phyloP scores from a whole-genome alignment of 2,797 vertebrate genomes.

The Sphenopsis melanotis region DNA sequence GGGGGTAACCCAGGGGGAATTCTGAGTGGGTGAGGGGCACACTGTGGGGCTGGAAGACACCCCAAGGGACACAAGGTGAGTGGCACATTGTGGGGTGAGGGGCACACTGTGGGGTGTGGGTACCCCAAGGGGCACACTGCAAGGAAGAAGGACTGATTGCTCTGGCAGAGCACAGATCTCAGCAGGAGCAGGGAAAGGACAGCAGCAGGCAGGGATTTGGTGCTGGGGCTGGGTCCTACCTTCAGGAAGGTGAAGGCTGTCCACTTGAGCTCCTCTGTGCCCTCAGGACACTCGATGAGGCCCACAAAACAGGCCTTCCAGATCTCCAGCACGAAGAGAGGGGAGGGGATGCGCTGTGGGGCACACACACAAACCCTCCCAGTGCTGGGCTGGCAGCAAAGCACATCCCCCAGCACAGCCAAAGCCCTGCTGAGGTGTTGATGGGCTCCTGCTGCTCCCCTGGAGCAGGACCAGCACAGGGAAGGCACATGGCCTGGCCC shows the following conservation, averaged over 20 bases:
- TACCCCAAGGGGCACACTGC: background rate
- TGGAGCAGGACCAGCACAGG: background rate
- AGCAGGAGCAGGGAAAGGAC: background rate
- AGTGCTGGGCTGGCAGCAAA: background rate
- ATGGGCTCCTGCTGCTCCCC: background rate
- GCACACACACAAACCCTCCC: background rate
- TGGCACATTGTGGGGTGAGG: background rate
- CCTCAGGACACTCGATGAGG: slow-evolving; percentile 96
- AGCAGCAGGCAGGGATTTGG: accelerated
- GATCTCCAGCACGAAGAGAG: slow-evolving; percentile 92
- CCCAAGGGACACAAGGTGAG: background rate
- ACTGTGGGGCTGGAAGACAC: background rate
- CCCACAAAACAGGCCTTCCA: slow-evolving; percentile 99
- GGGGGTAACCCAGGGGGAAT: background rate
- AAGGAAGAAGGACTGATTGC: background rate
- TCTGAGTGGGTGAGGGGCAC: background rate
- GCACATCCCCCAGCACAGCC: background rate
- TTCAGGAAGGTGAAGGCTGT: slow-evolving; percentile 98
- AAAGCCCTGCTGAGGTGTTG: background rate
- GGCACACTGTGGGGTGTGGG: background rate
- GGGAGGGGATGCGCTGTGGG: slow-evolving; percentile 85
- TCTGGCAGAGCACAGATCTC: background rate
- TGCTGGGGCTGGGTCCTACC: slow-evolving; percentile 65
- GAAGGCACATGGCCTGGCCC: background rate
- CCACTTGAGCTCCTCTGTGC: slow-evolving; percentile 97